Percentiles rank a stretch among this genome's conserved stretches.
These are phyloP conservation scores for Muscicapa adusta DNA, from an alignment of 2,113 vertebrate species.

Conservation along the genomic window DNA sequence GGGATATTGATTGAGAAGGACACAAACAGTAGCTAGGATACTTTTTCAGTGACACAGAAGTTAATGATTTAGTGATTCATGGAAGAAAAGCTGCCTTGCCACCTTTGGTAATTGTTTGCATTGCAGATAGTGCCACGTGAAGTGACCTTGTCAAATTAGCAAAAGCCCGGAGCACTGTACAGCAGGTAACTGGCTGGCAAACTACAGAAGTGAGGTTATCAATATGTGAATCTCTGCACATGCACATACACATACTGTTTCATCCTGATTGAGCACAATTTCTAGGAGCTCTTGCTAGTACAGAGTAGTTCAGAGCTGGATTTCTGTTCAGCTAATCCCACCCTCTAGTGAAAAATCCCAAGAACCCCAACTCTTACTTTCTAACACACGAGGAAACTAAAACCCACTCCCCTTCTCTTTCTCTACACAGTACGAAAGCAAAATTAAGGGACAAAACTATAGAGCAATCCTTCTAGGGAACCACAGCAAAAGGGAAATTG, in stretches of 20 bases:
- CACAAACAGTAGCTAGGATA: constrained; percentile 75
- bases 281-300: background rate
- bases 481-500: background rate
- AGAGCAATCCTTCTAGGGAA: background rate
- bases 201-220: background rate
- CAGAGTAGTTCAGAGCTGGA: background rate
- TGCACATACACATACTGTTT: background rate
- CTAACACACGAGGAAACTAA: background rate
- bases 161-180: background rate
- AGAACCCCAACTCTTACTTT: background rate
- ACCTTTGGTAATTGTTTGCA: constrained; percentile 63
- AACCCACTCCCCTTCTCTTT: background rate
- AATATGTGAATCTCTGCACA: background rate
- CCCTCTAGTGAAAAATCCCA: background rate
- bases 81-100: constrained; percentile 54
- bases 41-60: constrained; percentile 71
- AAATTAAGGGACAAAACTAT: background rate
- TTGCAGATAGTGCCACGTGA: constrained; percentile 12
- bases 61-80: constrained; percentile 77
- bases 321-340: background rate
- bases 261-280: background rate
- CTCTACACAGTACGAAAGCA: background rate
- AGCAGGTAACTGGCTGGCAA: background rate
- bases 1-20: constrained; percentile 75
- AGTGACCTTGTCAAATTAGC: constrained; percentile 70